phyloP scores from a whole-genome alignment of 2,888 invertebrate genomes.

The Cataglyphis cursor region DNA sequence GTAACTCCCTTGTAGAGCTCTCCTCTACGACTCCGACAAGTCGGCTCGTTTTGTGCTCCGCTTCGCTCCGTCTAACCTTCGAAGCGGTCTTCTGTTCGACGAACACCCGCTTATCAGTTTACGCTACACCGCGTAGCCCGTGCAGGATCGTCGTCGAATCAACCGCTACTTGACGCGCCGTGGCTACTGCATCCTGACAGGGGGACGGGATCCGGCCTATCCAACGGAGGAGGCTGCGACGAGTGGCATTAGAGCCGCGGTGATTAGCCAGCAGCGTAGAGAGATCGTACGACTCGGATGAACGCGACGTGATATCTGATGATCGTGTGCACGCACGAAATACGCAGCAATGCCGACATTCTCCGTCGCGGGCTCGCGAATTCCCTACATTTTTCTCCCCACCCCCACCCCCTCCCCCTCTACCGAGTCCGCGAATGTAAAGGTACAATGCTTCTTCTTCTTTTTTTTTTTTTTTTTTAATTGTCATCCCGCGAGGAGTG shows the following conservation, averaged over 20 bases:
- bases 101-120: too few relatives aligned
- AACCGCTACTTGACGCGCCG: neutral
- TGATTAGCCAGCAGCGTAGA: neutral
- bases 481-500: neutral
- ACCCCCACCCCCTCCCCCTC: too few relatives aligned
- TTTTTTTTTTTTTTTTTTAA: neutral
- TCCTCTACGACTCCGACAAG: neutral
- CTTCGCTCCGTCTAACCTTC: neutral
- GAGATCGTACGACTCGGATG: neutral
- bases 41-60: neutral
- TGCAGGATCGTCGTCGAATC: neutral
- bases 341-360: neutral
- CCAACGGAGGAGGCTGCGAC: neutral
- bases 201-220: neutral
- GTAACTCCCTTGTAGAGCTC: too few relatives aligned
- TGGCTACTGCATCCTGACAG: neutral
- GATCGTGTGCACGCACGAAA: constrained; percentile 11
- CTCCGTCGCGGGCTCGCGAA: neutral
- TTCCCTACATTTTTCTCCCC: neutral
- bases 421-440: neutral
- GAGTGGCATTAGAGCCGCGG: neutral
- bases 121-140: too few relatives aligned
- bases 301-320: constrained; percentile 21
- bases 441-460: too few relatives aligned
- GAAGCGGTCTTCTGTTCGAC: neutral